Base-by-base conservation (phyloP, 2,797 vertebrate genomes). In the Dermochelys coriacea region DNA sequence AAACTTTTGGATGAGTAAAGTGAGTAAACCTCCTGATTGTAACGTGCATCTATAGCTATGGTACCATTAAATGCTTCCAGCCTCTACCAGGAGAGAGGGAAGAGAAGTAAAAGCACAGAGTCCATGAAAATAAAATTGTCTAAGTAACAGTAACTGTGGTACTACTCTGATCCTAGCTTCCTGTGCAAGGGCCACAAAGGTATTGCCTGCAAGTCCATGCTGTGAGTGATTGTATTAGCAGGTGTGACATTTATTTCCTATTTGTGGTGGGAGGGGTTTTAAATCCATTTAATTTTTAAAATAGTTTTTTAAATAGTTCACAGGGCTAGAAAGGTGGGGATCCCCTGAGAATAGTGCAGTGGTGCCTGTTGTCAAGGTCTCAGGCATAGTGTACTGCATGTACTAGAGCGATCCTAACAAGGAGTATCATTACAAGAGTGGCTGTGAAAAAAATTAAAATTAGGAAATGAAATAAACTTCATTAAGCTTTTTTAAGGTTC, bases 201-300 rank as follows among this genome's bases (percentile, higher is more conserved):
- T 80, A 92, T 94, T 0, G 93, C 97, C 93, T 3, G 27, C 96
- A 86, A 85, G 85, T 0, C 87, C 47, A 47, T 91, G 90, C 90
- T 93, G 9, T 52, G 93, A 34, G 93, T 68, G 95, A 97, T 92
- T 95, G 93, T 93, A 97, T 97, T 96, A 97, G 96, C 92, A 74
- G 96, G 90, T 80, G 96, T 87, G 90, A 75, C 10, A 57, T 86
- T 95, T 93, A 74, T 87, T 93, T 27, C 96, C 92, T 92, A 89
- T 77, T 93, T 3, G 87, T 94, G 93, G 96, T 96, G 93, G 1
- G 93, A 94, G 2, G 93, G 94, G 71, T 87, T 91, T 95, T 95
- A 89, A 57, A 57, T 27, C 27, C 11, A 86, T 85, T 84, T 80
- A 61, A 93, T 68, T 59, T 91, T 96, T 96, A 80, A 89, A 94